phyloP scores from a whole-genome alignment of 2,797 vertebrate genomes.

The Leptodactylus fallax region DNA sequence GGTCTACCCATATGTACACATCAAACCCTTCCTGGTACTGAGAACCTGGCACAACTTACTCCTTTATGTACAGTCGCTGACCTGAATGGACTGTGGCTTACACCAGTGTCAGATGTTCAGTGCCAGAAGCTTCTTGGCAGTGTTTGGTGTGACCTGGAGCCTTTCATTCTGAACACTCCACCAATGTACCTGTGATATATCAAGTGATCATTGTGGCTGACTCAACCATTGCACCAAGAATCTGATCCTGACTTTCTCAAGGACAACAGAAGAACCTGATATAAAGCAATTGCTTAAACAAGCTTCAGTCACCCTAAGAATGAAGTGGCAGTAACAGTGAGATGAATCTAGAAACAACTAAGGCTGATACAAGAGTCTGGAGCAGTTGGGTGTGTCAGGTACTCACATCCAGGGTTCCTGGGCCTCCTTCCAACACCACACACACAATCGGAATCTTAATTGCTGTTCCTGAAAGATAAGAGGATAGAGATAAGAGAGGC shows the following conservation, averaged over 20 bases:
- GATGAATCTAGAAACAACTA: neutral
- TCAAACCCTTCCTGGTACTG: too few species aligned
- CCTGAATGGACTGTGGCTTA: too few species aligned
- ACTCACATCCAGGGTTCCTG: conserved; percentile 82
- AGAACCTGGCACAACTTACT: too few species aligned
- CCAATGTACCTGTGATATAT: neutral
- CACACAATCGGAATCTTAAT: conserved; percentile 81
- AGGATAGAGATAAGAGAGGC: neutral
- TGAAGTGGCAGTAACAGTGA: neutral
- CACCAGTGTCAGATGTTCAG: neutral
- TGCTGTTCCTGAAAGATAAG: conserved; percentile 68
- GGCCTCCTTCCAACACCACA: conserved; percentile 82
- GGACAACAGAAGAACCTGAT: neutral
- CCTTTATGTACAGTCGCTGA: too few species aligned
- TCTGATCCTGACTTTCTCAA: neutral
- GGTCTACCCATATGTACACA: too few species aligned
- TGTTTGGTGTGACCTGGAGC: neutral
- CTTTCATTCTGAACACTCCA: neutral
- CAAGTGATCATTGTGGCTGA: neutral
- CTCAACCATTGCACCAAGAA: neutral
- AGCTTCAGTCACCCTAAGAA: neutral
- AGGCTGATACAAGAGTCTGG: neutral
- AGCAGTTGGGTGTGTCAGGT: too few species aligned
- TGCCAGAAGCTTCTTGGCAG: neutral
- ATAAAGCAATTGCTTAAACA: neutral